phyloP scores from a whole-genome alignment of 2,797 vertebrate species.

The Micrastur ruficollis region DNA sequence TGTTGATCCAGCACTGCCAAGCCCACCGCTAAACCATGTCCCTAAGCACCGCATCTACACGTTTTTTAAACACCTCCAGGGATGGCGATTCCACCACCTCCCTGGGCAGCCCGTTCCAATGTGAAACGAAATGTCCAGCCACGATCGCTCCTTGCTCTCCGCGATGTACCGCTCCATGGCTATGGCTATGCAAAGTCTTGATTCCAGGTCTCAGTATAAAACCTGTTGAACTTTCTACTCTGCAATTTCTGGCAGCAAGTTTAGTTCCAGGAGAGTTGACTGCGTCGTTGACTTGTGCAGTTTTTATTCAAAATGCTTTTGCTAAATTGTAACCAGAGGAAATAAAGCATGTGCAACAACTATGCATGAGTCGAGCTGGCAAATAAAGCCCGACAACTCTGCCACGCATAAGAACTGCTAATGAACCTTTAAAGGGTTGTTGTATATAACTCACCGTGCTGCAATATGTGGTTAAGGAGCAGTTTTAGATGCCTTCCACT shows the following conservation, averaged over 20 bases:
- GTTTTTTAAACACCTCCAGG: no score
- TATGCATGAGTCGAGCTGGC: fast-evolving
- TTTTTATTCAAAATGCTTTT: not conserved
- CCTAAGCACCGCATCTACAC: no score
- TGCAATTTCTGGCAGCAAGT: not conserved
- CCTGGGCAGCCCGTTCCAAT: no score
- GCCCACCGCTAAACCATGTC: no score
- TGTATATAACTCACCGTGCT: fast-evolving
- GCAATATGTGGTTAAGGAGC: not conserved
- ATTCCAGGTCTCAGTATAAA: fast-evolving
- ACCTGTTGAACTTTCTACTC: fast-evolving
- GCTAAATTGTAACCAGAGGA: not conserved
- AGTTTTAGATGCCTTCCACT: not conserved
- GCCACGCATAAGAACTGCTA: not conserved
- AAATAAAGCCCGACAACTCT: fast-evolving
- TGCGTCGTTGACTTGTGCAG: fast-evolving
- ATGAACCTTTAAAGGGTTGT: not conserved
- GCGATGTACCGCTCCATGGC: fast-evolving
- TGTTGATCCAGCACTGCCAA: no score
- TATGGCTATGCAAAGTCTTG: fast-evolving
- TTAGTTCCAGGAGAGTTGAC: fast-evolving
- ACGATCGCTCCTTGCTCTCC: fast-evolving
- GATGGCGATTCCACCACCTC: no score
- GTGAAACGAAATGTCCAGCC: fast-evolving
- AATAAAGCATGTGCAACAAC: not conserved